A percentile compares a stretch with the other conserved stretches of the same genome.
Evolutionary conservation across 2,797 vertebrate species (phyloP).

Genomic region (Enteromius radiatus): DNA sequence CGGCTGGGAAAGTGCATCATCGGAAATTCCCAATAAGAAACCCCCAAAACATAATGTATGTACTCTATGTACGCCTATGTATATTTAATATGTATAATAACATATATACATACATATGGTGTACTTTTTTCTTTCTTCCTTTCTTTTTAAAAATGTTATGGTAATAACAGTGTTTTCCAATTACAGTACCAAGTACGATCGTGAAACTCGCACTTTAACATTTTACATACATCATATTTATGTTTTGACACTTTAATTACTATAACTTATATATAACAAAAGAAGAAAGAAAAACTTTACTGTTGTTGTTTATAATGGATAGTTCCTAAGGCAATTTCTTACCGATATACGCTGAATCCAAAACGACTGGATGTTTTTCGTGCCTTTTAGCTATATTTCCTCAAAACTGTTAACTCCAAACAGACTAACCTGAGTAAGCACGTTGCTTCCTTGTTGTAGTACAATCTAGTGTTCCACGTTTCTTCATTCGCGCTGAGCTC

Average conservation of each 20-base stretch:
- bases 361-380: not conserved
- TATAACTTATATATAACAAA: not conserved
- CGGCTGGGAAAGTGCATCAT: not conserved
- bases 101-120: not conserved
- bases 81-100: not conserved
- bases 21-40: slow-evolving; percentile 28
- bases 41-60: not conserved
- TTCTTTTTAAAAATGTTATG: not conserved
- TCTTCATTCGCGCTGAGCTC: slow-evolving; percentile 48
- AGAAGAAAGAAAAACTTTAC: not conserved
- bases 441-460: slow-evolving; percentile 75
- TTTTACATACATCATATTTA: not conserved
- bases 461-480: slow-evolving; percentile 50
- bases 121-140: not conserved
- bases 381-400: not conserved
- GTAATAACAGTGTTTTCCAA: not conserved
- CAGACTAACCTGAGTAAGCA: slow-evolving; percentile 49
- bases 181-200: not conserved
- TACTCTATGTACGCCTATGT: not conserved
- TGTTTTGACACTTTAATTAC: not conserved
- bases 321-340: not conserved
- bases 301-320: not conserved
- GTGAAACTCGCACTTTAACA: not conserved
- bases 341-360: not conserved
- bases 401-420: slow-evolving; percentile 6